Base-by-base conservation (phyloP, 2,113 vertebrate genomes). In the Leiothrix lutea region DNA sequence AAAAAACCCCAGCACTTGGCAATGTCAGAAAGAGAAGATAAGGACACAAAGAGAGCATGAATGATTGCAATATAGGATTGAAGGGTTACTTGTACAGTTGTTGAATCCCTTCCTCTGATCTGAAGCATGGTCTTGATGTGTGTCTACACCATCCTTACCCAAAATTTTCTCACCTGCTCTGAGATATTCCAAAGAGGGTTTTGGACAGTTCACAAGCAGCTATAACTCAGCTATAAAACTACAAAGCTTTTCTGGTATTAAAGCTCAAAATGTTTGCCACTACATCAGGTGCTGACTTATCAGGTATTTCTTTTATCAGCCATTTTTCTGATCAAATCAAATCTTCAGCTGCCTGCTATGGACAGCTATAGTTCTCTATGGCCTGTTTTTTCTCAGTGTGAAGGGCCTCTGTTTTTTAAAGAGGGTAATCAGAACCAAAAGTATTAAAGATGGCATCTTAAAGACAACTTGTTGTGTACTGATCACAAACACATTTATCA, bases 11-110 rank as follows among this genome's bases (percentile, higher is more conserved):
- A 47, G 42, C 7, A n/a, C 36, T 50, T 54, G 51, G 16, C n/a
- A 85, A 51, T 9, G 36, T 31, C 42, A 91, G 35, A 62, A 82
- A 81, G 62, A 90, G 9, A 22, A 48, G 31, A 50, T 4, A 54
- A 2, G 10, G n/a, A 24, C 20, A 60, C 18, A 40, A 58, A 82
- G 31, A 61, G 13, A 66, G 16, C 18, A 58, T 8, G 19, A 71
- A 44, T 72, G 14, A 48, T 4, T 0, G 0, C 51, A 74, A 53
- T 4, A 22, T 0, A 26, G 7, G 19, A 36, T 3, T 72, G 57
- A 58, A 64, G 31, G 14, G 22, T 14, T 75, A 66, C 15, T 50
- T 24, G 17, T 23, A 28, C 3, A 18, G 24, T 24, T 35, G 21
- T 3, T 38, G n/a, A 71, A 69, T 14, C 22, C 5, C 9, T 11